Evolutionary conservation across 2,888 invertebrate species (phyloP).

Genomic region (Brassicogethes aeneus): DNA sequence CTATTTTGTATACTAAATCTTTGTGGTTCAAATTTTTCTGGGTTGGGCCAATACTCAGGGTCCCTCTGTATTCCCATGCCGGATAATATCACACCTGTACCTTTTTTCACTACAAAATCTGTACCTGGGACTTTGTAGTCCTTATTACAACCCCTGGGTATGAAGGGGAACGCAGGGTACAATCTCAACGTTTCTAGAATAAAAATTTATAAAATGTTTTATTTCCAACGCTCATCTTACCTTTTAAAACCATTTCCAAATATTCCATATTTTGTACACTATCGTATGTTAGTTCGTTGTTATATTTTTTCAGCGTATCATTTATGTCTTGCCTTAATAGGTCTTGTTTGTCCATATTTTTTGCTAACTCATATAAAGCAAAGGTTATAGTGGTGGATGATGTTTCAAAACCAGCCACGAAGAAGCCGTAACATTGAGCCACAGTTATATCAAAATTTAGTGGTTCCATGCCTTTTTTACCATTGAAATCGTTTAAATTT

Average conservation of each 20-base stretch:
- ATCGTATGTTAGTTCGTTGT: constrained; percentile 21
- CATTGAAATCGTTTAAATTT: constrained; percentile 16
- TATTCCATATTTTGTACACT: constrained; percentile 25
- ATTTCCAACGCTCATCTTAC: constrained; percentile 20
- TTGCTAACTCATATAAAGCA: constrained; percentile 10
- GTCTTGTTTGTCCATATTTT: constrained; percentile 9
- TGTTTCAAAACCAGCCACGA: constrained; percentile 23
- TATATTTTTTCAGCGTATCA: constrained; percentile 15
- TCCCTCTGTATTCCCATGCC: constrained; percentile 30
- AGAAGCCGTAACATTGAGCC: constrained; percentile 46
- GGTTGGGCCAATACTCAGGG: constrained; percentile 28
- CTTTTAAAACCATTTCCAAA: constrained; percentile 39
- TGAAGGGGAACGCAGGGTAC: constrained; percentile 27
- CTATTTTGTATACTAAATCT: constrained; percentile 20
- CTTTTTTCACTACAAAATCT: constrained; percentile 28
- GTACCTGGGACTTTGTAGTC: constrained; percentile 28
- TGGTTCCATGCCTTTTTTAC: constrained; percentile 16
- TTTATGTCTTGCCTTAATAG: constrained; percentile 21
- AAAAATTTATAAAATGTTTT: not conserved
- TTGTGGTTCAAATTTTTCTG: constrained; percentile 16
- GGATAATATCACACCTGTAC: constrained; percentile 25
- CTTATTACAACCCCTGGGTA: constrained; percentile 19
- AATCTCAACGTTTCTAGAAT: constrained; percentile 34
- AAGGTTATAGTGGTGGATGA: constrained; percentile 17
- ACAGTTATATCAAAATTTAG: constrained; percentile 41